A percentile compares a stretch with the other conserved stretches of the same genome.
Conservation (phyloP, 53 echinoderm and acorn worm genomes). For the Holothuria scabra region DNA sequence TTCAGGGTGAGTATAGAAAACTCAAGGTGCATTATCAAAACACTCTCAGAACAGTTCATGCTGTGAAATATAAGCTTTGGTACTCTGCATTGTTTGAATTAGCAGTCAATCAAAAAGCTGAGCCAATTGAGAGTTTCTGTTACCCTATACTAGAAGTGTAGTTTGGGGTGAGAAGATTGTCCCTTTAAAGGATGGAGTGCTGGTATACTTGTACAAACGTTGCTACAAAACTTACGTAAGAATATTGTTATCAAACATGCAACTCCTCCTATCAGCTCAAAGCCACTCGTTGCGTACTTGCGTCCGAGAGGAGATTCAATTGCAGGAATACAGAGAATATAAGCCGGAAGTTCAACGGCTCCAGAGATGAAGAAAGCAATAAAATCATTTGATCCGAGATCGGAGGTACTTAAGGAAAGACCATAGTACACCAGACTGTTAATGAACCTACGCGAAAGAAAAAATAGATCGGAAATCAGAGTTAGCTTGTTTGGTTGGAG, state of each 20-base stretch:
- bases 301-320: slow-evolving; percentile 20
- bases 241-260: slow-evolving; percentile 61
- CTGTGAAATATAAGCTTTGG: too few species aligned
- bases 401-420: neutral
- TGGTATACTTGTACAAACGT: neutral
- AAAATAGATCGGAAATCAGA: neutral
- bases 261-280: slow-evolving; percentile 47
- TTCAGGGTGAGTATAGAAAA: too few species aligned
- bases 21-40: too few species aligned
- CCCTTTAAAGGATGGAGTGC: too few species aligned
- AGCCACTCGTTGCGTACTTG: neutral
- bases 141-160: too few species aligned
- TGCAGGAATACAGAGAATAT: neutral
- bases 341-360: slow-evolving; percentile 9
- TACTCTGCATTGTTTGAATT: too few species aligned
- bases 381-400: slow-evolving; percentile 19
- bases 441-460: neutral
- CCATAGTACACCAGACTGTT: slow-evolving; percentile 35
- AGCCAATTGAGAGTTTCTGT: too few species aligned
- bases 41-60: too few species aligned
- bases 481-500: neutral
- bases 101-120: too few species aligned
- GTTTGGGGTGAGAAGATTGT: too few species aligned
- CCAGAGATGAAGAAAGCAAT: slow-evolving; percentile 8
- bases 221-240: slow-evolving; percentile 47